phyloP scores from a whole-genome alignment of 2,888 invertebrate genomes.

The Phoronis australis region DNA sequence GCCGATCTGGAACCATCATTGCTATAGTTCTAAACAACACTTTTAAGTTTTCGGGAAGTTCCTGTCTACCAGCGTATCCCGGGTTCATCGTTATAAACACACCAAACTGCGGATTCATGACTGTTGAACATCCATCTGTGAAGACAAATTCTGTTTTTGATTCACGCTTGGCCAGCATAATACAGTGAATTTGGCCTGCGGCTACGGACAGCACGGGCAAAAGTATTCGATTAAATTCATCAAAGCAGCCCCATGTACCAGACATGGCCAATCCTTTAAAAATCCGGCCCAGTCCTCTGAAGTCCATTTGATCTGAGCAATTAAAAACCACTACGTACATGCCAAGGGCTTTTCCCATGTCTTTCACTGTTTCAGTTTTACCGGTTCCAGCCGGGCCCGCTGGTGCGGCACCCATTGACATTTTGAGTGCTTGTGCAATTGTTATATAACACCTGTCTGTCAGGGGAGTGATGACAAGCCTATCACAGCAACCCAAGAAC shows the following conservation, averaged over 20 bases:
- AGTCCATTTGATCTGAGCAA: slow-evolving; percentile 93
- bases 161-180: slow-evolving; percentile 59
- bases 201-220: slow-evolving; percentile 86
- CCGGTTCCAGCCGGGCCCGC: slow-evolving; percentile 91
- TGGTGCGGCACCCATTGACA: slow-evolving; percentile 86
- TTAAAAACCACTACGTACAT: slow-evolving; percentile 89
- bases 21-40: slow-evolving; percentile 83
- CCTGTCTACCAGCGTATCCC: slow-evolving; percentile 85
- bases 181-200: slow-evolving; percentile 82
- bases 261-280: slow-evolving; percentile 74
- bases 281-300: slow-evolving; percentile 66
- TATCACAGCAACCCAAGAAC: slow-evolving; percentile 79
- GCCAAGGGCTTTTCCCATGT: slow-evolving; percentile 83
- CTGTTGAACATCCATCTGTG: slow-evolving; percentile 78
- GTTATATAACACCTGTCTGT: slow-evolving; percentile 87
- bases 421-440: slow-evolving; percentile 78
- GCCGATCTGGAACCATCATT: slow-evolving; percentile 91
- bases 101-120: slow-evolving; percentile 78
- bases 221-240: slow-evolving; percentile 88
- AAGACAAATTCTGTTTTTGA: slow-evolving; percentile 56
- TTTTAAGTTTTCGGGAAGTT: slow-evolving; percentile 84
- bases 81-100: slow-evolving; percentile 68
- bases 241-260: slow-evolving; percentile 89
- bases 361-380: slow-evolving; percentile 87
- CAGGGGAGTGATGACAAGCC: slow-evolving; percentile 82